phyloP scores from a whole-genome alignment of 1,140 invertebrate genomes.

The Eupeodes corollae region DNA sequence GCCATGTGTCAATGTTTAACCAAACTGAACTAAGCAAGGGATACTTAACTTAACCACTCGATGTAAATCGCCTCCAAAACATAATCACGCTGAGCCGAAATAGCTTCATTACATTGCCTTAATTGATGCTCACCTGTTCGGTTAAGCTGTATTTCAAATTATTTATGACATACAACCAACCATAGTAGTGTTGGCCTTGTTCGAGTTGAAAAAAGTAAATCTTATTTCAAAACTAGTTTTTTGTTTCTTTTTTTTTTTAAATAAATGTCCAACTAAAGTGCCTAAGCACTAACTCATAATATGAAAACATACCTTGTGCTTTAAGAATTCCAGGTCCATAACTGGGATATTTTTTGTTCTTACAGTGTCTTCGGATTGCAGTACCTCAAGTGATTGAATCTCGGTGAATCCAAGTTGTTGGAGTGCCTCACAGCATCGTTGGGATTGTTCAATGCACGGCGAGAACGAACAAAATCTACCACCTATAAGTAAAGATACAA shows the following conservation, averaged over 20 bases:
- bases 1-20: too few relatives aligned
- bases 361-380: constrained; percentile 72
- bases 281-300: too few relatives aligned
- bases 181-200: not conserved
- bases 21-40: too few relatives aligned
- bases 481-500: constrained; percentile 46
- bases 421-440: constrained; percentile 66
- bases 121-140: too few relatives aligned
- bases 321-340: constrained; percentile 54
- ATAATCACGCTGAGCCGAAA: too few relatives aligned
- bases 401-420: constrained; percentile 65
- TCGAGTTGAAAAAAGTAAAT: too few relatives aligned
- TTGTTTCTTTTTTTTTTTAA: too few relatives aligned
- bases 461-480: constrained; percentile 93
- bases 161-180: not conserved
- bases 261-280: too few relatives aligned
- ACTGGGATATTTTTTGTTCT: constrained; percentile 57
- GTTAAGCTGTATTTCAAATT: not conserved
- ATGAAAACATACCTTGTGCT: constrained; percentile 42
- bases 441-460: constrained; percentile 96
- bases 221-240: too few relatives aligned
- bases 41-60: too few relatives aligned
- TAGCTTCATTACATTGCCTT: too few relatives aligned
- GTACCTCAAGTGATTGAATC: constrained; percentile 75
- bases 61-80: too few relatives aligned